Percentiles rank a stretch among this genome's conserved stretches.
These are phyloP conservation scores for Drosophila merina DNA, from an alignment of 2,888 invertebrate species.

Conservation along the genomic window DNA sequence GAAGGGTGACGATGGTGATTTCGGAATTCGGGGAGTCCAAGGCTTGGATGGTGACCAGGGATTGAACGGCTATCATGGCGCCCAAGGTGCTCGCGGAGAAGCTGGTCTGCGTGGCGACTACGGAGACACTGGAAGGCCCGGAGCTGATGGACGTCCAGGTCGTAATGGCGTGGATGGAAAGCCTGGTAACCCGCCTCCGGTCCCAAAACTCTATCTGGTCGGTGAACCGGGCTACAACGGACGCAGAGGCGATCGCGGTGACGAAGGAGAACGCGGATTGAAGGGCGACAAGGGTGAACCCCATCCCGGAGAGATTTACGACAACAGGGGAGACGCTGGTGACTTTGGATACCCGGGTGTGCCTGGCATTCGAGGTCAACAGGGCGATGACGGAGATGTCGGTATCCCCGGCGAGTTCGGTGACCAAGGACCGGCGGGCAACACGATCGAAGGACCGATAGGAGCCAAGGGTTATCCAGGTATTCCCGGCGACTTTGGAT, in stretches of 20 bases:
- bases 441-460: slow-evolving; percentile 84
- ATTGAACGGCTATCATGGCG: slow-evolving; percentile 74
- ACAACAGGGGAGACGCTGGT: slow-evolving; percentile 84
- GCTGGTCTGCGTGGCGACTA: slow-evolving; percentile 78
- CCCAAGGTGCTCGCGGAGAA: slow-evolving; percentile 80
- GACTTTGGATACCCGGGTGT: slow-evolving; percentile 83
- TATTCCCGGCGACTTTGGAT: slow-evolving; percentile 87
- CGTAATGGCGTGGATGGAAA: slow-evolving; percentile 85
- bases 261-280: slow-evolving; percentile 77
- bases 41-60: slow-evolving; percentile 80
- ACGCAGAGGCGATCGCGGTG: slow-evolving; percentile 85
- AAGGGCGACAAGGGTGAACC: slow-evolving; percentile 87
- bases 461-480: slow-evolving; percentile 90
- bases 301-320: slow-evolving; percentile 85
- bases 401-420: slow-evolving; percentile 86
- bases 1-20: slow-evolving; percentile 75
- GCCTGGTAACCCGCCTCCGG: slow-evolving; percentile 84
- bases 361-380: slow-evolving; percentile 86
- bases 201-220: slow-evolving; percentile 73
- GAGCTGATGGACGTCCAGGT: slow-evolving; percentile 84
- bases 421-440: slow-evolving; percentile 84
- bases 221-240: slow-evolving; percentile 81
- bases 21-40: slow-evolving; percentile 82
- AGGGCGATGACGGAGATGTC: slow-evolving; percentile 85
- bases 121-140: slow-evolving; percentile 82